Base-by-base conservation (phyloP, 2,113 vertebrate genomes). In the Sialia sialis region DNA sequence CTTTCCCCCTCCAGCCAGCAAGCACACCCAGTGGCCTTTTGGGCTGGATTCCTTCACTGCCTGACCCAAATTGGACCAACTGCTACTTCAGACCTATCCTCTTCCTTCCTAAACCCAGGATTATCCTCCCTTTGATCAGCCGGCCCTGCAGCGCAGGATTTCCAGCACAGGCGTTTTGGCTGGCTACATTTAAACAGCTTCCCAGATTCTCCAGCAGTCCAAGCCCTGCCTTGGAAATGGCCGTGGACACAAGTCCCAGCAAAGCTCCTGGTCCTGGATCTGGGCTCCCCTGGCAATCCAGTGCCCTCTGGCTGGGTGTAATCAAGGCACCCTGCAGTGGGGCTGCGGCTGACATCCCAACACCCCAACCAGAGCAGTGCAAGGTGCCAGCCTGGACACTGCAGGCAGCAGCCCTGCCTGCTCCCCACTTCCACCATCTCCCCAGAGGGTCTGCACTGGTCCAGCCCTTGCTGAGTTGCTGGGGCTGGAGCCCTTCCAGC, bases 51-150 rank as follows among this genome's bases (percentile, higher is more conserved):
- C 94, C 84, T 90, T 76, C 88, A 86, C 79, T 93, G 92, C 86
- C 92, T 96, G 96, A 96, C 95, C 94, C 96, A 96, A 93, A 96
- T 96, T 88, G 55, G 85, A 95, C 85, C 96, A 96, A 96, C 92
- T 96, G 96, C 94, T 86, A 91, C 95, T 93, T 96, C 95, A 95
- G 84, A 89, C 84, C 90, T 79, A 94, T 88, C 90, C 95, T 95
- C 95, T 94, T 90, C 93, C 87, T 95, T 89, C 82, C 94, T 96
- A 96, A 96, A 95, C 96, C 92, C 7, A 0, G 96, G 96, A 96
- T 96, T 96, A 96, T 96, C 96, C 95, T 96, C 70, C 73, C 96
- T 96, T 96, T 96, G 96, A 96, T 96, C 96, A 95, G 92, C 83
- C 67, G 26, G 70, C 84, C 90, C 95, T 93, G 92, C 95, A 95